A percentile compares a stretch with the other conserved stretches of the same genome.
phyloP scores from a whole-genome alignment of 64 coral and sea anemone genomes.

The Astreopora myriophthalma region DNA sequence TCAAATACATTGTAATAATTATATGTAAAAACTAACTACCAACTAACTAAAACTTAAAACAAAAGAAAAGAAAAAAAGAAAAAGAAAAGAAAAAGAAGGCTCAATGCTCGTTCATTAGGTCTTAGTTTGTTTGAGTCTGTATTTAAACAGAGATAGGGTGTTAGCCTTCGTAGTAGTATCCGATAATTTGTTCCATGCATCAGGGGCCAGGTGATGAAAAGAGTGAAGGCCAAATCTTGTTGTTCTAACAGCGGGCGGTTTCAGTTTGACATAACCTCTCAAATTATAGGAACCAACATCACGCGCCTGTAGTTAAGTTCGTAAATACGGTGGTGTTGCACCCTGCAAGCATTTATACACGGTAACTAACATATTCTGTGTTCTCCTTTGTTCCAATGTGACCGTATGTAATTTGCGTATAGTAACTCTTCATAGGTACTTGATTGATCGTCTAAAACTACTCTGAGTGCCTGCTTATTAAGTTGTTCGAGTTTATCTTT shows the following conservation, averaged over 20 bases:
- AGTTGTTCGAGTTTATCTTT: too few relatives aligned
- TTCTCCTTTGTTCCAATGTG: background rate
- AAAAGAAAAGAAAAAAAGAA: too few relatives aligned
- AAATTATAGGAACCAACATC: background rate
- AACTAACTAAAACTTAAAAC: too few relatives aligned
- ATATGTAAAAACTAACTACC: background rate
- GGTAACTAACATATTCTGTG: background rate
- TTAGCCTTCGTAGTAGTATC: background rate
- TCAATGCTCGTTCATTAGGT: background rate
- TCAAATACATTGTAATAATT: background rate
- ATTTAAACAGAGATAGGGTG: background rate
- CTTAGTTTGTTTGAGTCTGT: background rate
- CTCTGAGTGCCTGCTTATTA: background rate
- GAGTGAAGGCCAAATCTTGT: background rate
- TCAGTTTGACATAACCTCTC: background rate
- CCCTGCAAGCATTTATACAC: background rate
- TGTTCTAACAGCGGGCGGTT: background rate
- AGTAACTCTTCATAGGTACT: background rate
- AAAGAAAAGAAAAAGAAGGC: too few relatives aligned
- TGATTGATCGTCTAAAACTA: background rate
- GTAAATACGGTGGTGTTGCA: background rate
- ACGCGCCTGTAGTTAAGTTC: constrained; percentile 3
- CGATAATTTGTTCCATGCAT: background rate
- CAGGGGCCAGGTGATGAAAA: background rate
- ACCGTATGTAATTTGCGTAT: background rate